Base-by-base conservation (phyloP, 2,888 invertebrate species). In the Brachyopa scutellaris region DNA sequence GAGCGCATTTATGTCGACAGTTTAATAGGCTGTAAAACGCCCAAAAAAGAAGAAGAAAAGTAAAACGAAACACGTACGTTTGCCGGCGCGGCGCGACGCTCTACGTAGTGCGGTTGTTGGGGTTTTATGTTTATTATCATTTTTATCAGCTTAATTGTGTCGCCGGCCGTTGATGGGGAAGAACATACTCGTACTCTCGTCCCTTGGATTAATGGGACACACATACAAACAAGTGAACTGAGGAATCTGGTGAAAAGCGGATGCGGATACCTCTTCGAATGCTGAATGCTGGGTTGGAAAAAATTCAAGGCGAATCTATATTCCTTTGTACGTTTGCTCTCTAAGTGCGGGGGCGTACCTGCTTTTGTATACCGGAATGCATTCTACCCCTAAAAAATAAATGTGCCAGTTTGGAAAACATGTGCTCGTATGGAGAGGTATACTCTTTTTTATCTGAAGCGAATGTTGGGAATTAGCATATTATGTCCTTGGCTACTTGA, bases 1-100 rank as follows among this genome's bases (percentile, higher is more conserved):
- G 88, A 88, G 87, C 86, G 86, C 87, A 87, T 87, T 86, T 85
- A 85, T 86, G 74, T 86, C 87, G 88, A 88, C 88, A 88, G 86
- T 85, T 87, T 88, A 88, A 88, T 88, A 86, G 86, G 62, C 84
- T 85, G 86, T 80, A 69, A 74, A 80, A 70, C 57, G 74, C 66
- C 74, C 49, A 38, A 66, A 72, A 64, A n/a, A n/a, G n/a, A n/a
- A n/a, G n/a, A n/a, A n/a, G n/a, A n/a, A n/a, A n/a, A n/a, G n/a
- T n/a, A n/a, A n/a, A n/a, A n/a, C n/a, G n/a, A n/a, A 59, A 15
- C 62, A 5, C 23, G 33, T 42, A 49, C 61, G 17, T 17, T 26
- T 38, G 23, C n/a, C 15, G 11, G 26, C 26, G 17, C 15, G 5
- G 26, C 26, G 3, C 6, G 26, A n/a, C 23, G 45, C 21, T 31